phyloP scores from a whole-genome alignment of 2,113 vertebrate species.

The Myotis yumanensis region DNA sequence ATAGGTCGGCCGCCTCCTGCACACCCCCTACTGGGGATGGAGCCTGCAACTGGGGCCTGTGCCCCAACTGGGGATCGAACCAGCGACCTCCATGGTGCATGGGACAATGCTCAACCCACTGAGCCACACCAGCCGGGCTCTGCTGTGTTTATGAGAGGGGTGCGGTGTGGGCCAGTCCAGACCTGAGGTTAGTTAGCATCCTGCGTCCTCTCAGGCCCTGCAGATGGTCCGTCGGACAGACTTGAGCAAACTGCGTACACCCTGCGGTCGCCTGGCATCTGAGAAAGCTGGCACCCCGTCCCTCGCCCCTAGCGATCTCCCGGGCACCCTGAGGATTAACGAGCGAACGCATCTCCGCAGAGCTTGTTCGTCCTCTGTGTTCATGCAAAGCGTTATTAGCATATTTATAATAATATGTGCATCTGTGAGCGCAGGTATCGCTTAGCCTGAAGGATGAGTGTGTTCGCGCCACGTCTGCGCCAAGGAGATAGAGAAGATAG shows the following conservation, averaged over 20 bases:
- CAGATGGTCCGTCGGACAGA: background rate
- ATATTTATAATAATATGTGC: slow-evolving; percentile 32
- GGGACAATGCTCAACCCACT: too few relatives aligned
- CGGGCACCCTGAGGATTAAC: background rate
- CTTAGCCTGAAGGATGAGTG: background rate
- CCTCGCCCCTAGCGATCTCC: background rate
- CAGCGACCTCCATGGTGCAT: too few relatives aligned
- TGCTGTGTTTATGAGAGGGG: too few relatives aligned
- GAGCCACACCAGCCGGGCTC: too few relatives aligned
- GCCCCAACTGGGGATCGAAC: too few relatives aligned
- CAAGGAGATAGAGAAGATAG: slow-evolving; percentile 14
- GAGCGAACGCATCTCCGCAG: background rate
- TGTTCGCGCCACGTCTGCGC: slow-evolving; percentile 45
- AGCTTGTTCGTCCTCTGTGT: slow-evolving; percentile 14
- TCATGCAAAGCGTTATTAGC: slow-evolving; percentile 37
- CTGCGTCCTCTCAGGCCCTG: background rate
- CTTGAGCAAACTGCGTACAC: background rate
- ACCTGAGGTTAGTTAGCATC: too few relatives aligned
- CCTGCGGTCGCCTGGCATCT: background rate
- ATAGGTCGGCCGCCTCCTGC: too few relatives aligned
- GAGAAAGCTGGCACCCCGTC: background rate
- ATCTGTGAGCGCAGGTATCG: background rate
- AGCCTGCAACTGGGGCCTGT: too few relatives aligned
- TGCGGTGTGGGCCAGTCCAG: background rate
- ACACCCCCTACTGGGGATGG: too few relatives aligned